Evolutionary conservation across 1,140 invertebrate species (phyloP).

Genomic region (Drosophila orena): DNA sequence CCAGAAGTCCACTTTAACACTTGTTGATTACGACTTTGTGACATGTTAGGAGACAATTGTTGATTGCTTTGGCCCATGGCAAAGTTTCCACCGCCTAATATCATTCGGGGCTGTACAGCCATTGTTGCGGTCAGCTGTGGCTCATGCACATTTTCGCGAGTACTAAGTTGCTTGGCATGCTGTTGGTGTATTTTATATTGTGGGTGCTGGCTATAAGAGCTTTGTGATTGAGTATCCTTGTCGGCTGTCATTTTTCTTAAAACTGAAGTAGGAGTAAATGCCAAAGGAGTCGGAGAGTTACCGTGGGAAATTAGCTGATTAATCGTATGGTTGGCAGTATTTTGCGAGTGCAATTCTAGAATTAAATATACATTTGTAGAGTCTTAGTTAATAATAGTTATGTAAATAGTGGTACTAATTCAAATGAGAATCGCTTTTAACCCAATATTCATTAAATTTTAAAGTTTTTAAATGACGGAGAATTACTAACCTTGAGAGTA

Average conservation of each 20-base stretch:
- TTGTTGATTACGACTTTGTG: conserved; percentile 38
- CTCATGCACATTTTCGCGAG: conserved; percentile 34
- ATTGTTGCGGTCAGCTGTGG: conserved; percentile 34
- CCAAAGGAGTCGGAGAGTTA: conserved; percentile 88
- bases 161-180: conserved; percentile 84
- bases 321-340: conserved; percentile 23
- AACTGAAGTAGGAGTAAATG: conserved; percentile 96
- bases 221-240: conserved; percentile 86
- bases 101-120: conserved; percentile 70
- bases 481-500: conserved; percentile 51
- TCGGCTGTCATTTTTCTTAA: conserved; percentile 97
- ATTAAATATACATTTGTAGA: not conserved
- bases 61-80: conserved; percentile 36
- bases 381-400: too few species aligned
- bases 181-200: conserved; percentile 61
- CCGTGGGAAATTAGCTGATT: conserved; percentile 44
- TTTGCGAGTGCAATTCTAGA: conserved; percentile 39
- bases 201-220: conserved; percentile 59
- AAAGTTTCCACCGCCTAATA: conserved; percentile 72
- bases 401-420: too few species aligned
- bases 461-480: too few species aligned
- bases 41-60: conserved; percentile 54
- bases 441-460: too few species aligned
- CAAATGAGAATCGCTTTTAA: too few species aligned
- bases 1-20: conserved; percentile 62